Conservation (phyloP, 2,797 vertebrate species). For the Pseudotriccus pelzelni region DNA sequence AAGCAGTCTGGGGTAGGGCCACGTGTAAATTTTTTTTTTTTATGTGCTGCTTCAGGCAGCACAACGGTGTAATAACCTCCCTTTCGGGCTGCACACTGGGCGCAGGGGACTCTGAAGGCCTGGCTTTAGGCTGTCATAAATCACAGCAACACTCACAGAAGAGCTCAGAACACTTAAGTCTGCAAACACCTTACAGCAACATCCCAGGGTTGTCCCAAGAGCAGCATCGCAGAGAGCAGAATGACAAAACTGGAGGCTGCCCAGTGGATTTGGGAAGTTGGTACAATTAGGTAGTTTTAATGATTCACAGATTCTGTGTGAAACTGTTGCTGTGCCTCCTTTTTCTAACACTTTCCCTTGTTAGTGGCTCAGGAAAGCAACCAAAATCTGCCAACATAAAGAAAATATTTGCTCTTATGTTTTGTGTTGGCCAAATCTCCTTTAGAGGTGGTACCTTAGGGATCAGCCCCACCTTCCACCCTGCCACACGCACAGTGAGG, state of each 20-base stretch:
- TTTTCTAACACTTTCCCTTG: background rate
- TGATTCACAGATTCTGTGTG: background rate
- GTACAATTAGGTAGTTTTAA: rapidly evolving
- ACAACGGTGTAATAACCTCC: rapidly evolving
- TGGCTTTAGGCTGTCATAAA: background rate
- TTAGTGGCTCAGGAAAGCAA: background rate
- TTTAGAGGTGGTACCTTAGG: background rate
- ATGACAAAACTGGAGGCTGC: background rate
- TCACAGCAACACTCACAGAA: background rate
- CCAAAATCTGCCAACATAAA: background rate
- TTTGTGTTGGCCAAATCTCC: background rate
- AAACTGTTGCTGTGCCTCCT: background rate
- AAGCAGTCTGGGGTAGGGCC: background rate
- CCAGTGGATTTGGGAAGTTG: background rate
- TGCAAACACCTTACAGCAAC: background rate
- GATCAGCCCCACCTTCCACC: background rate
- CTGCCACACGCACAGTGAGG: background rate
- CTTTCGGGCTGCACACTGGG: background rate
- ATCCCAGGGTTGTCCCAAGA: background rate
- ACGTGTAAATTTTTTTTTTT: too few species aligned
- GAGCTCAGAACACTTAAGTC: background rate
- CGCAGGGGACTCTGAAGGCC: background rate
- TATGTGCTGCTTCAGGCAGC: background rate
- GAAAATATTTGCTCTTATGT: background rate
- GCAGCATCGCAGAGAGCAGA: background rate